Percentiles rank a stretch among this genome's conserved stretches.
Evolutionary conservation across 2,113 vertebrate genomes (phyloP).

Genomic region (Heliornis fulica): DNA sequence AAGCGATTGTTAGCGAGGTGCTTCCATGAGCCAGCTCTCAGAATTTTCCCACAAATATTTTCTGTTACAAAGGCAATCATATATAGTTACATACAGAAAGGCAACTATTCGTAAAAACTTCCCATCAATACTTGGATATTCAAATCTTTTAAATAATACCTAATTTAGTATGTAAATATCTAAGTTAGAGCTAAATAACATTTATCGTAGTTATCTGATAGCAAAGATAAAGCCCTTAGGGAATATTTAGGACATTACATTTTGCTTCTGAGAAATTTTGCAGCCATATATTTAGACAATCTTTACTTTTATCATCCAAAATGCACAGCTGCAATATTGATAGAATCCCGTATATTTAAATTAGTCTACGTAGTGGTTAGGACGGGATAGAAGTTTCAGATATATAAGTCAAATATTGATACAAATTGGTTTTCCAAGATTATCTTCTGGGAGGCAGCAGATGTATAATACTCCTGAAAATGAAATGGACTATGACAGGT

Average conservation of each 20-base stretch:
- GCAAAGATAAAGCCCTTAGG: not conserved
- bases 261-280: not conserved
- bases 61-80: not conserved
- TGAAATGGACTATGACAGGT: slow-evolving; percentile 51
- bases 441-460: slow-evolving; percentile 13
- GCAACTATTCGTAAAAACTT: not conserved
- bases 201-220: not conserved
- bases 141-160: not conserved
- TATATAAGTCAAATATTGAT: not conserved
- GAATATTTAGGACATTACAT: not conserved
- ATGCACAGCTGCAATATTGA: not conserved
- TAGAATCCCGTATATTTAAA: not conserved
- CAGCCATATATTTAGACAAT: not conserved
- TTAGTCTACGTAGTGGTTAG: not conserved
- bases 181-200: not conserved
- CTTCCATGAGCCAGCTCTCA: not conserved
- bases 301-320: not conserved
- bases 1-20: not conserved
- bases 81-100: not conserved
- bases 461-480: not conserved
- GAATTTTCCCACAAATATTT: not conserved
- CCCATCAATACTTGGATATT: not conserved
- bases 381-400: not conserved
- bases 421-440: not conserved
- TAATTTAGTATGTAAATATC: not conserved